A percentile compares a stretch with the other conserved stretches of the same genome.
These are phyloP conservation scores for Eptatretus atami DNA, from an alignment of 2,797 vertebrate species.

Conservation along the genomic window DNA sequence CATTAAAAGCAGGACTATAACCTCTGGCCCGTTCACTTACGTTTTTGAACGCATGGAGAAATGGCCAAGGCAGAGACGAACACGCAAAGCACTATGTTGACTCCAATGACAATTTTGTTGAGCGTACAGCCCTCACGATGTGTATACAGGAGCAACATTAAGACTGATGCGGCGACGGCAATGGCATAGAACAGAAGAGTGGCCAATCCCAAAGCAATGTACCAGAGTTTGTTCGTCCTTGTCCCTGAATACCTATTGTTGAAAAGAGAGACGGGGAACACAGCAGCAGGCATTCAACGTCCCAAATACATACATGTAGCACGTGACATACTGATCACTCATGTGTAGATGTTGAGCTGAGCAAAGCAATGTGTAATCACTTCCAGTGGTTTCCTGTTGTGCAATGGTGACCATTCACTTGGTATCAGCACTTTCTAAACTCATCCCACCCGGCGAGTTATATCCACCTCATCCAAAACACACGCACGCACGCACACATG, in stretches of 20 bases:
- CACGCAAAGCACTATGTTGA: conserved; percentile 54
- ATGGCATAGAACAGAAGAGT: conserved; percentile 44
- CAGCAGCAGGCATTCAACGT: neutral
- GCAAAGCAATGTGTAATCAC: too few species aligned
- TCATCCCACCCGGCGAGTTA: too few species aligned
- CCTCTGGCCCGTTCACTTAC: conserved; percentile 20
- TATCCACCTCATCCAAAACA: neutral
- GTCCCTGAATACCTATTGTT: conserved; percentile 42
- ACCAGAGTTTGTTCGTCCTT: conserved; percentile 48
- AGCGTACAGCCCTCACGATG: conserved; percentile 31
- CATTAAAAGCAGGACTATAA: too few species aligned
- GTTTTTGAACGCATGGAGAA: conserved; percentile 48
- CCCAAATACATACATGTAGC: neutral
- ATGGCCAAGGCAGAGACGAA: conserved; percentile 51
- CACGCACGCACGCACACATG: neutral
- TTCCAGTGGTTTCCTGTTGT: too few species aligned
- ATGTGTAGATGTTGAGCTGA: too few species aligned
- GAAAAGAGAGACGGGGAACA: neutral
- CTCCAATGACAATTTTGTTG: conserved; percentile 60
- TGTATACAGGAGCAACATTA: conserved; percentile 54
- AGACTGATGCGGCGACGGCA: conserved; percentile 33
- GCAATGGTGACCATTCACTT: too few species aligned
- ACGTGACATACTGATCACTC: too few species aligned
- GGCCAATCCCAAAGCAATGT: conserved; percentile 40
- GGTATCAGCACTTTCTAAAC: too few species aligned